phyloP scores from a whole-genome alignment of 64 coral and sea anemone genomes.

The Platygyra sinensis region DNA sequence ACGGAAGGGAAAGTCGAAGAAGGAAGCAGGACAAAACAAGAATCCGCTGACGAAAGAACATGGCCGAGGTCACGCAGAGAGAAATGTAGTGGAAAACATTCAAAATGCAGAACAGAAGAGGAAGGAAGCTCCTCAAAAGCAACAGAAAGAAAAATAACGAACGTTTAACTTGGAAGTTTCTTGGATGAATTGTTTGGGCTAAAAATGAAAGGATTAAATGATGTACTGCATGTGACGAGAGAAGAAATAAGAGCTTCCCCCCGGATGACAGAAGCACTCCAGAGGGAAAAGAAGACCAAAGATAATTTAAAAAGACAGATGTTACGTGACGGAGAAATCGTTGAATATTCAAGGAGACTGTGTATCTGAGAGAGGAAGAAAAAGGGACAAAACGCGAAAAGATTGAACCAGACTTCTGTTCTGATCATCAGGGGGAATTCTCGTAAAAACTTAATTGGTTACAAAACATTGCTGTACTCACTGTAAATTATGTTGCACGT shows the following conservation, averaged over 20 bases:
- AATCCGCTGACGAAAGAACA: conserved; percentile 22
- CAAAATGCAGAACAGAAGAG: conserved; percentile 93
- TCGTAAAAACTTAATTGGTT: too few species aligned
- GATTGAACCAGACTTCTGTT: too few species aligned
- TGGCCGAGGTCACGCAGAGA: conserved; percentile 72
- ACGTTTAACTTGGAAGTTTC: not conserved
- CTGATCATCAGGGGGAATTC: too few species aligned
- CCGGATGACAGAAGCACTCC: not conserved
- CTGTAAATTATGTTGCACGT: too few species aligned
- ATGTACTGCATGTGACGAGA: not conserved
- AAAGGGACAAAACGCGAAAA: not conserved
- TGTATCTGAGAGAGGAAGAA: not conserved
- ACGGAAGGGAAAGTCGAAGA: conserved; percentile 90
- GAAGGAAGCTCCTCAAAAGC: conserved; percentile 76
- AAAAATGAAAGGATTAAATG: conserved; percentile 19
- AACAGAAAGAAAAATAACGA: conserved; percentile 60
- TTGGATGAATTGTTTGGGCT: not conserved
- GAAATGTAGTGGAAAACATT: conserved; percentile 90
- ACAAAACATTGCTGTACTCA: too few species aligned
- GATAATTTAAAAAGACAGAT: not conserved
- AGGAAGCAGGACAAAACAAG: conserved; percentile 91
- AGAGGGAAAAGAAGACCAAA: not conserved
- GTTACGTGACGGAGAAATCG: not conserved
- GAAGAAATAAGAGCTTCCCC: too few species aligned
- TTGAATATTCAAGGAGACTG: not conserved